Conservation (phyloP, 2,888 invertebrate genomes). For the Callinectes sapidus region DNA sequence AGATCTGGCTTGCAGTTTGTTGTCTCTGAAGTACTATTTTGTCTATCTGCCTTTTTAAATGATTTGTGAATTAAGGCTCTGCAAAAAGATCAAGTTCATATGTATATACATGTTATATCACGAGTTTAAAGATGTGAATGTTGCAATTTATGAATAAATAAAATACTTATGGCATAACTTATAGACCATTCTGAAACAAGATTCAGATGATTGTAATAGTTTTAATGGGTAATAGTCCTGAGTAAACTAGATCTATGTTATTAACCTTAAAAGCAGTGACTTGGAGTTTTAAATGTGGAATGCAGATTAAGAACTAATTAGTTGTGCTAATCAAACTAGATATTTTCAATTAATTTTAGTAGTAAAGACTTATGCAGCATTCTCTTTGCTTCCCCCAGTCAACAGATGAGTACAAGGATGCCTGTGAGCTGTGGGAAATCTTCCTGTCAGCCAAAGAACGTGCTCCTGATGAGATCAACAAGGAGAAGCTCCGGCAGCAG, state of each 20-base stretch:
- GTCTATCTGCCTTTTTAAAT: neutral
- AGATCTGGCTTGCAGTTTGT: neutral
- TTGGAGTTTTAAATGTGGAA: too few relatives aligned
- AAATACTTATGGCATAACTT: neutral
- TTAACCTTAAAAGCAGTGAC: too few relatives aligned
- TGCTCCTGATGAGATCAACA: slow-evolving; percentile 78
- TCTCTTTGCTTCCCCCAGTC: slow-evolving; percentile 75
- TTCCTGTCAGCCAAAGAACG: slow-evolving; percentile 77
- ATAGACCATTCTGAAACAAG: neutral
- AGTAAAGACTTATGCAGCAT: neutral
- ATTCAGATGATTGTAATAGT: neutral
- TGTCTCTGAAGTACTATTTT: neutral
- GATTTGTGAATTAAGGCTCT: too few relatives aligned
- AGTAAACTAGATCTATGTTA: too few relatives aligned
- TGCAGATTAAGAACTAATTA: too few relatives aligned
- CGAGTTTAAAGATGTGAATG: neutral
- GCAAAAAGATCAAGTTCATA: too few relatives aligned
- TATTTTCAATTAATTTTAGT: neutral
- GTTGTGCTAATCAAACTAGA: neutral
- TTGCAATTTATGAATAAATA: neutral
- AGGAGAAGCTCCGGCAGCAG: slow-evolving; percentile 71
- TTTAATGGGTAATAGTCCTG: too few relatives aligned
- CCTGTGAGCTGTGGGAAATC: slow-evolving; percentile 90
- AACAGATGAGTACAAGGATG: slow-evolving; percentile 91
- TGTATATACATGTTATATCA: neutral